Evolutionary conservation across 2,797 vertebrate genomes (phyloP).

Genomic region (Semotilus atromaculatus): DNA sequence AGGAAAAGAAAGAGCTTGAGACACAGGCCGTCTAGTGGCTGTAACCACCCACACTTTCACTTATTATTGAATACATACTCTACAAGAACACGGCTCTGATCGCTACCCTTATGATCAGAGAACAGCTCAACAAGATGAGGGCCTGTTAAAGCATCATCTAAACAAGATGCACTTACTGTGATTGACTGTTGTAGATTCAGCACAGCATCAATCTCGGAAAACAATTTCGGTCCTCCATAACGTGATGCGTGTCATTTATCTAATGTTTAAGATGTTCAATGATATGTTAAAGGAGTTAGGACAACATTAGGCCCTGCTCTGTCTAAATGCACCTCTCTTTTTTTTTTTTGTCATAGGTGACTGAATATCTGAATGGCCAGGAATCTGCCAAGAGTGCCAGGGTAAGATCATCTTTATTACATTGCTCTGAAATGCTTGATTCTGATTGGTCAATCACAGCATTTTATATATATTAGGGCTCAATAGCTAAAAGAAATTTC

Average conservation of each 20-base stretch:
- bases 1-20: background rate
- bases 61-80: conserved; percentile 27
- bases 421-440: background rate
- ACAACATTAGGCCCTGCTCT: conserved; percentile 8
- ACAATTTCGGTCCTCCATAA: background rate
- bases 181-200: conserved; percentile 16
- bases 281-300: conserved; percentile 3
- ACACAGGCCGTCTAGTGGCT: conserved; percentile 7
- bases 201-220: conserved; percentile 7
- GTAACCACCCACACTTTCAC: conserved; percentile 33
- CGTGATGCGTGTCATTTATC: background rate
- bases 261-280: background rate
- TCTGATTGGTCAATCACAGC: background rate
- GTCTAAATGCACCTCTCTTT: background rate
- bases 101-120: conserved; percentile 16
- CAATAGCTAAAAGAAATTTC: no score
- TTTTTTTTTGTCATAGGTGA: conserved; percentile 78
- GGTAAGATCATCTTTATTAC: conserved; percentile 75
- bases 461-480: background rate
- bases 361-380: conserved; percentile 92
- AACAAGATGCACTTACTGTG: conserved; percentile 19
- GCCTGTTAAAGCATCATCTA: conserved; percentile 10
- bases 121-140: conserved; percentile 15
- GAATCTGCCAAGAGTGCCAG: conserved; percentile 93
- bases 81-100: background rate